Evolutionary conservation across 1,140 invertebrate species (phyloP), one percentile per base, ranked within the genome.

Genomic region (Chionoecetes opilio): DNA sequence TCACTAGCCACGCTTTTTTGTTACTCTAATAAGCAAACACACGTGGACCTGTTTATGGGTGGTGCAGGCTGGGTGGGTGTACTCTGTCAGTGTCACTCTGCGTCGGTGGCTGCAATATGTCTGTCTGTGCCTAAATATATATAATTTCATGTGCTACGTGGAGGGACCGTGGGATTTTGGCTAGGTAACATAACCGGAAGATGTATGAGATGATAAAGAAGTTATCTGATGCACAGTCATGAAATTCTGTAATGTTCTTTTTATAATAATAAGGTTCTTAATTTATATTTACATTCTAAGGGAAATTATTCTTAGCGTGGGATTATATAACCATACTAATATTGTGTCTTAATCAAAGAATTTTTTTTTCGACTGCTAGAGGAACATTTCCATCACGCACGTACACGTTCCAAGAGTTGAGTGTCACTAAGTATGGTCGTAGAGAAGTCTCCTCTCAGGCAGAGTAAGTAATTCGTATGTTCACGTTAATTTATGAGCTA

Each of bases 381-480:
- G 26, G 0, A n/a, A 75, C 11, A 75, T 75, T 21, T 75, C 53
- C 53, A 9, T 63, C 53, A 14, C 53, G 11, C 11, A 75, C 63
- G 1, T 6, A n/a, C 26, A 75, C 6, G 63, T 75, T 17, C 21
- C 63, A 21, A n/a, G 21, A 0, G 63, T 75, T n/a, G 21, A 75
- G 21, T 11, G 63, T 75, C 63, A n/a, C 63, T 75, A 75, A 75
- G 21, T 75, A 21, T 75, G 63, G 63, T 26, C 21, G 63, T n/a
- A n/a, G 63, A 75, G 63, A 75, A 75, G 63, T 38, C 46, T 17
- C 29, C 46, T 38, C 88, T 46, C 38, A 5, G 38, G n/a, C 88
- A 46, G 37, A 41, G 37, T 31, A 46, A 41, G 37, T 90, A 90
- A 90, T 90, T 90, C 88, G 46, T 90, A 90, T 41, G 34, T 90